Evolutionary conservation across 2,113 vertebrate genomes (phyloP).

Genomic region (mouse (Mus musculus)): GRCm39 chr15:88231001-88231500

Average conservation of each 20-base stretch:
- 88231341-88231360: rapidly evolving
- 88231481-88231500: neutral
- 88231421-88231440: too few species aligned
- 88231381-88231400: rapidly evolving
- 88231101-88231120: neutral
- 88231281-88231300: too few species aligned
- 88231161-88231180: neutral
- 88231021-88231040: neutral
- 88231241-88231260: rapidly evolving
- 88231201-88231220: rapidly evolving
- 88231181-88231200: neutral
- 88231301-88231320: neutral
- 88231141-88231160: neutral
- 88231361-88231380: rapidly evolving
- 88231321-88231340: rapidly evolving
- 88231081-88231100: slow-evolving; percentile 31
- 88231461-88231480: neutral
- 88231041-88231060: neutral
- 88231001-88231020: too few species aligned
- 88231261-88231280: rapidly evolving
- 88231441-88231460: neutral
- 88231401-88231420: rapidly evolving
- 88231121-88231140: slow-evolving; percentile 15
- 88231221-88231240: rapidly evolving
- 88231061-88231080: neutral